Percentiles rank a stretch among this genome's conserved stretches.
Conservation (phyloP, 2,888 invertebrate genomes). For the Pelosia muscerda region DNA sequence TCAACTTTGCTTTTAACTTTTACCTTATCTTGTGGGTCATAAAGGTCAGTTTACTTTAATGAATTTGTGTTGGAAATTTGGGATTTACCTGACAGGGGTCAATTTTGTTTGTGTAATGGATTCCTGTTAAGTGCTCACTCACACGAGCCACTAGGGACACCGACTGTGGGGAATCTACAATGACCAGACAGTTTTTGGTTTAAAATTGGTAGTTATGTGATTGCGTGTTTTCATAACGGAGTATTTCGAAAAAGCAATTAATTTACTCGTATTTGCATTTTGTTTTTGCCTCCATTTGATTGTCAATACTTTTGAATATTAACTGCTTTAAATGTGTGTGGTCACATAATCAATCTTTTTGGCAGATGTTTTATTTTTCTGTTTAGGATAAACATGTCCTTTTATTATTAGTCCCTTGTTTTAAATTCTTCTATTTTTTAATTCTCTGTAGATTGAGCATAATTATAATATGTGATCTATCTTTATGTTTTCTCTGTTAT, state of each 20-base stretch:
- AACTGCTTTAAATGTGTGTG: neutral
- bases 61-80: slow-evolving; percentile 33
- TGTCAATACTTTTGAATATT: neutral
- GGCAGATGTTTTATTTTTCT: too few relatives aligned
- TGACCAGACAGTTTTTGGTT: slow-evolving; percentile 24
- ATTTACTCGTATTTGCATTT: neutral
- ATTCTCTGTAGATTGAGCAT: too few relatives aligned
- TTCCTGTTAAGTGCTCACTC: slow-evolving; percentile 54
- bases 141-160: slow-evolving; percentile 36
- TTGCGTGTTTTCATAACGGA: neutral
- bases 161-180: slow-evolving; percentile 20
- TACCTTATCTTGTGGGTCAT: slow-evolving; percentile 28
- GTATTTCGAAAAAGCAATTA: neutral
- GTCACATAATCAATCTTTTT: too few relatives aligned
- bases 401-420: too few relatives aligned
- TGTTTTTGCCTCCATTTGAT: neutral
- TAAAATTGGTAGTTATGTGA: slow-evolving; percentile 12
- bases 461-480: too few relatives aligned
- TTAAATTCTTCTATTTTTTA: too few relatives aligned
- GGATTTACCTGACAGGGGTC: slow-evolving; percentile 57
- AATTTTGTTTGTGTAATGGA: slow-evolving; percentile 62
- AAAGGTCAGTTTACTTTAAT: slow-evolving; percentile 47
- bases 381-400: too few relatives aligned
- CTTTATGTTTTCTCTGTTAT: too few relatives aligned
- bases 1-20: slow-evolving; percentile 17